These are phyloP conservation scores for Pararge aegeria DNA, from an alignment of 1,140 invertebrate genomes.

Conservation along the genomic window DNA sequence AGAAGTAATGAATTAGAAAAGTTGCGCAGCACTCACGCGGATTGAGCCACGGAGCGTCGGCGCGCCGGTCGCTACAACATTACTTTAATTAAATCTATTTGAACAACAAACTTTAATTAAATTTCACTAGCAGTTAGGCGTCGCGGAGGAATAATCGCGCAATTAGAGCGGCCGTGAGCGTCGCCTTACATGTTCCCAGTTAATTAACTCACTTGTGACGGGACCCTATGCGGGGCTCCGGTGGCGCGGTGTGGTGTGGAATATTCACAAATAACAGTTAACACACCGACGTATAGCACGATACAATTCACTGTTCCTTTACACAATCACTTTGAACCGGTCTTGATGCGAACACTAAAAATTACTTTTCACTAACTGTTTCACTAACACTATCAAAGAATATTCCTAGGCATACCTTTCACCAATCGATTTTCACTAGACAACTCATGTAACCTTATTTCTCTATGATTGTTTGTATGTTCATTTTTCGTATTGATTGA, in stretches of 20 bases:
- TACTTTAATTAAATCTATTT: constrained; percentile 80
- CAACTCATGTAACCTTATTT: too few species aligned
- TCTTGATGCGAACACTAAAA: too few species aligned
- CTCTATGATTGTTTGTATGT: too few species aligned
- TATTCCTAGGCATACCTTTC: too few species aligned
- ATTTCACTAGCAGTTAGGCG: constrained; percentile 79
- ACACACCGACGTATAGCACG: constrained; percentile 23
- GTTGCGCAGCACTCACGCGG: constrained; percentile 77
- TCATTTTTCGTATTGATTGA: too few species aligned
- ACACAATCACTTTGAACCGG: too few species aligned
- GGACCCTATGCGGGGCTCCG: constrained; percentile 19
- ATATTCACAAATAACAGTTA: constrained; percentile 21
- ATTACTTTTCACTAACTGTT: too few species aligned
- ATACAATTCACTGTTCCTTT: too few species aligned
- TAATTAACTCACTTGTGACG: constrained; percentile 73
- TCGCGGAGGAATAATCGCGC: constrained; percentile 79
- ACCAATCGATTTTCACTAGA: too few species aligned
- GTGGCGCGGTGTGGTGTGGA: background rate
- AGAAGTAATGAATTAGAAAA: constrained; percentile 80
- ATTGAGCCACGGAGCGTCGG: constrained; percentile 70
- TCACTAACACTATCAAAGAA: too few species aligned
- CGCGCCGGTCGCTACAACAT: constrained; percentile 72
- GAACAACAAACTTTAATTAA: constrained; percentile 80
- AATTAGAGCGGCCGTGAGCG: constrained; percentile 78
- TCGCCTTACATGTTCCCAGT: constrained; percentile 76